Percentiles rank a stretch among this genome's conserved stretches.
These are phyloP conservation scores for Bufo gargarizans DNA, from an alignment of 2,113 vertebrate genomes.

Conservation along the genomic window DNA sequence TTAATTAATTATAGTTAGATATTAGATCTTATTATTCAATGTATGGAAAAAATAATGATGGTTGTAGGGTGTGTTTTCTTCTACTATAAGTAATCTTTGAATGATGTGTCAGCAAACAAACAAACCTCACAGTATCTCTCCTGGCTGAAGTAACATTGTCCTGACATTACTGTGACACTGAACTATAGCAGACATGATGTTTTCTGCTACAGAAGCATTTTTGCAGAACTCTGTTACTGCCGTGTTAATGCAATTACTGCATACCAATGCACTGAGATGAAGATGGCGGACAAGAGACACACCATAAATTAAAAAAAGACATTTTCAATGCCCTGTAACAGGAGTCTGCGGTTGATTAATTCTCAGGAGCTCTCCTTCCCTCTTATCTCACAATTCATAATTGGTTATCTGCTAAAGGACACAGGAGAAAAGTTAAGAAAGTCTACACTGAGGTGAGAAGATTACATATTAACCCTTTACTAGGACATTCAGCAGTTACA, in stretches of 20 bases:
- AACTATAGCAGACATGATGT: not conserved
- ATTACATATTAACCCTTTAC: too few species aligned
- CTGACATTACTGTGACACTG: slow-evolving; percentile 11
- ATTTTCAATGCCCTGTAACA: slow-evolving; percentile 3
- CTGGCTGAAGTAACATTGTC: not conserved
- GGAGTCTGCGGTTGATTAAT: slow-evolving; percentile 33
- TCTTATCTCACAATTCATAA: slow-evolving; percentile 37
- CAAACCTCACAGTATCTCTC: not conserved
- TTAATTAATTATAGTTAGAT: not conserved
- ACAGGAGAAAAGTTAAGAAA: not conserved
- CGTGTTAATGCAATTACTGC: slow-evolving; percentile 29
- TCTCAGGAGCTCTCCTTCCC: slow-evolving; percentile 27
- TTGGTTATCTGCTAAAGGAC: slow-evolving; percentile 39
- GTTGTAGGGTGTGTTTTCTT: not conserved
- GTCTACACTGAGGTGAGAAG: not conserved
- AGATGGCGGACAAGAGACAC: not conserved
- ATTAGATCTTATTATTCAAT: not conserved
- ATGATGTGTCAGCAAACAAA: slow-evolving; percentile 1
- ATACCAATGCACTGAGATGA: not conserved
- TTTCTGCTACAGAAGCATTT: slow-evolving; percentile 36
- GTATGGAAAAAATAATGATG: not conserved
- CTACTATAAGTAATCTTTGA: not conserved
- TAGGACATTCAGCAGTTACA: too few species aligned
- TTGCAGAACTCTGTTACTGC: not conserved
- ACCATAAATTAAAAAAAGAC: not conserved